These are phyloP conservation scores for Circaetus gallicus DNA, from an alignment of 2,113 vertebrate genomes.

Conservation along the genomic window DNA sequence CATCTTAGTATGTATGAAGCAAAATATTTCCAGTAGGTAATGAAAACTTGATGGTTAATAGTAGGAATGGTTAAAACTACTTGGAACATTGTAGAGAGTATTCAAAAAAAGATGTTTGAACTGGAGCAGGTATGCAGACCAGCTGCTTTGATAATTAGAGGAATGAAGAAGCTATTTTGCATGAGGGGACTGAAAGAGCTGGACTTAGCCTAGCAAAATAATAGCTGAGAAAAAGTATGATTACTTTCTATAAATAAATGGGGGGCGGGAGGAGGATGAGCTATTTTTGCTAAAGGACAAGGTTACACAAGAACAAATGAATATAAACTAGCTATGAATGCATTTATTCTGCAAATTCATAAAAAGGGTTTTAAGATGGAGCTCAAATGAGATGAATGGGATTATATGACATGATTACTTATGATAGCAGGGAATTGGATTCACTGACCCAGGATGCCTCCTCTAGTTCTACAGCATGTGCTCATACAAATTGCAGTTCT, in stretches of 20 bases:
- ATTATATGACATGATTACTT: slow-evolving; percentile 63
- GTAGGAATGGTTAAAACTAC: neutral
- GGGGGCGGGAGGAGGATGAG: neutral
- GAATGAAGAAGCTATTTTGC: neutral
- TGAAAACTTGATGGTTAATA: neutral
- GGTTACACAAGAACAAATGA: slow-evolving; percentile 49
- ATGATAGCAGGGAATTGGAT: slow-evolving; percentile 47
- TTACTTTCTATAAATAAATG: slow-evolving; percentile 54
- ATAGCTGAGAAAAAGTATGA: slow-evolving; percentile 20
- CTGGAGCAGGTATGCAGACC: neutral
- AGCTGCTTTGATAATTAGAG: neutral
- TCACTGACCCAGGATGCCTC: slow-evolving; percentile 53
- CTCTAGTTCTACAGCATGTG: slow-evolving; percentile 24
- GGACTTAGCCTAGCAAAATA: slow-evolving; percentile 33
- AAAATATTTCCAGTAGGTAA: neutral
- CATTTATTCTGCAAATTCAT: slow-evolving; percentile 48
- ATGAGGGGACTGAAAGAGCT: neutral
- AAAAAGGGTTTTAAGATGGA: slow-evolving; percentile 42
- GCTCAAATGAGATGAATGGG: slow-evolving; percentile 51
- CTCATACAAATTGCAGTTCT: neutral
- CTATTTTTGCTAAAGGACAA: slow-evolving; percentile 52
- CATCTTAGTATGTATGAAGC: neutral
- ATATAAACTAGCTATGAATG: slow-evolving; percentile 44
- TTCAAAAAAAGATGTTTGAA: neutral
- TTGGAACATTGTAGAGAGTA: neutral